Evolutionary conservation across 2,797 vertebrate genomes (phyloP).

Genomic region (Siniperca obscura): DNA sequence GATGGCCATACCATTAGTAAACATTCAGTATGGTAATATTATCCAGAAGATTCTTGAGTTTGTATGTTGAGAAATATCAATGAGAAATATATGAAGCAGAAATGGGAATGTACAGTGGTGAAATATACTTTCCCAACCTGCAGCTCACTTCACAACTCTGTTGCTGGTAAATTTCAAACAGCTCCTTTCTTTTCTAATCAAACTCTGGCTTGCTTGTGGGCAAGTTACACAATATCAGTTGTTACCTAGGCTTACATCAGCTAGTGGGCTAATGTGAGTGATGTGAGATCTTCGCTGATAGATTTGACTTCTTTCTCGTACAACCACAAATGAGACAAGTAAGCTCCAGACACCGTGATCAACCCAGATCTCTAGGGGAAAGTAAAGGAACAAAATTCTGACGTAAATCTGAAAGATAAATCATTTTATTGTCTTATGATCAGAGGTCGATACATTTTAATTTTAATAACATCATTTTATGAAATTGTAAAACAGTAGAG

Average conservation of each 20-base stretch:
- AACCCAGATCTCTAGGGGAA: neutral
- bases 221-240: neutral
- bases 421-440: neutral
- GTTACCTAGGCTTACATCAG: constrained; percentile 29
- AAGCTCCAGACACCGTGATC: neutral
- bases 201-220: neutral
- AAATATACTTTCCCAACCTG: neutral
- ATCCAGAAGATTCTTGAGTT: neutral
- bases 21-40: neutral
- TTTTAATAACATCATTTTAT: too few species aligned
- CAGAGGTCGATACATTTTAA: too few species aligned
- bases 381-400: neutral
- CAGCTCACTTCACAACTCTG: neutral
- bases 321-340: too few species aligned
- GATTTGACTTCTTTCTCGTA: neutral
- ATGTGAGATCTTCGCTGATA: neutral
- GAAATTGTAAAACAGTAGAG: too few species aligned
- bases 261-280: neutral
- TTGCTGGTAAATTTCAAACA: neutral
- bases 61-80: neutral
- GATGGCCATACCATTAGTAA: too few species aligned
- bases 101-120: neutral
- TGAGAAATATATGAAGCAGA: too few species aligned
- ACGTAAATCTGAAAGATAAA: neutral
- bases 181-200: constrained; percentile 19